phyloP scores from a whole-genome alignment of 2,888 invertebrate species.

The Oasisia sp. region DNA sequence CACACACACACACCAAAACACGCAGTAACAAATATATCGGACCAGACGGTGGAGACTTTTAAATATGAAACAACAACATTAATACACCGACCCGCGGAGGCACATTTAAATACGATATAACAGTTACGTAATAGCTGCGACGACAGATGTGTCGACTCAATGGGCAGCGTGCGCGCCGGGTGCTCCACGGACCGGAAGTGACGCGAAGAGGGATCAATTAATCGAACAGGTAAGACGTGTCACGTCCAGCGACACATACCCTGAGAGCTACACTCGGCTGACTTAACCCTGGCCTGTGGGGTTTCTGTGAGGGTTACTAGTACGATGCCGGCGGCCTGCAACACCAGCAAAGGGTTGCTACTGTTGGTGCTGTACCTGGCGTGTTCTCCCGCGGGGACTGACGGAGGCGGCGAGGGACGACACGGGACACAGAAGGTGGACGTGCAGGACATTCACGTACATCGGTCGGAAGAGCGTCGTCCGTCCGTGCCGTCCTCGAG shows the following conservation, averaged over 20 bases:
- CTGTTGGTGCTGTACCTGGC: not conserved
- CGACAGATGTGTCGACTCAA: constrained; percentile 3
- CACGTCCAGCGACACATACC: not conserved
- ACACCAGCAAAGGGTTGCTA: not conserved
- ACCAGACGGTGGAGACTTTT: no score
- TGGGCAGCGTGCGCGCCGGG: not conserved
- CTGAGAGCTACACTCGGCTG: not conserved
- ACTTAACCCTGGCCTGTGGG: no score
- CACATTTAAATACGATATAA: no score
- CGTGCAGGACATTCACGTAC: not conserved
- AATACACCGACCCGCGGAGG: no score
- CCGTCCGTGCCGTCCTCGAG: not conserved
- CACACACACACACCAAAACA: no score
- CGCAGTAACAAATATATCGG: no score
- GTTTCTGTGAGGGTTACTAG: not conserved
- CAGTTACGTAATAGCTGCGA: not conserved
- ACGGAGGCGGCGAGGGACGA: not conserved
- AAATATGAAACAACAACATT: no score
- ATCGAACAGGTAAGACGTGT: not conserved
- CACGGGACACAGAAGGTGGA: not conserved
- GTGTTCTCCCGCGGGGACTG: not conserved
- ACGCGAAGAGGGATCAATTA: not conserved
- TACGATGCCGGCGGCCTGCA: not conserved
- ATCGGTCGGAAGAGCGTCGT: not conserved
- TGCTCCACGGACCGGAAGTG: not conserved